Percentiles rank a stretch among this genome's conserved stretches.
phyloP scores from a whole-genome alignment of 37 sponge, comb jelly and placozoan genomes.

The Chondrilla cf. caribensis region DNA sequence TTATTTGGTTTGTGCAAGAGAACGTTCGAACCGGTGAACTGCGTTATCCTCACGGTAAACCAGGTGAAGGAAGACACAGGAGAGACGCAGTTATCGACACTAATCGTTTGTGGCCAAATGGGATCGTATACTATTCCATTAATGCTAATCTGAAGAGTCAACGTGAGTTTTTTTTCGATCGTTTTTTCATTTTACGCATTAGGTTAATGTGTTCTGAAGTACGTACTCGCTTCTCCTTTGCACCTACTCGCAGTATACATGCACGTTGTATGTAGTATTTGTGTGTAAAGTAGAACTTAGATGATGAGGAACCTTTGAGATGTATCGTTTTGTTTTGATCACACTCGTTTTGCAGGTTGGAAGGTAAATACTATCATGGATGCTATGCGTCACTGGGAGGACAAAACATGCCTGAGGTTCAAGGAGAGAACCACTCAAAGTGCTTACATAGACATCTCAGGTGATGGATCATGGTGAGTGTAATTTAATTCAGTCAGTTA shows the following conservation, averaged over 20 bases:
- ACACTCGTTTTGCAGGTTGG: background rate
- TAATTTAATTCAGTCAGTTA: too few relatives aligned
- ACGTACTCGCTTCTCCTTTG: too few relatives aligned
- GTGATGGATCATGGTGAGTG: conserved; percentile 28
- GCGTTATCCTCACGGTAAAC: too few relatives aligned
- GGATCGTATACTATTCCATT: background rate
- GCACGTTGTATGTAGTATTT: background rate
- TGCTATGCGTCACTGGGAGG: conserved; percentile 12
- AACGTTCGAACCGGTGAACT: too few relatives aligned
- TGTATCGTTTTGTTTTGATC: background rate
- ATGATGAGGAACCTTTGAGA: background rate
- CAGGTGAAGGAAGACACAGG: background rate
- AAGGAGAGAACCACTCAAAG: conserved; percentile 9
- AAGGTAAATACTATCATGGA: background rate
- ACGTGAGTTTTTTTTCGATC: background rate
- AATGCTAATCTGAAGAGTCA: background rate
- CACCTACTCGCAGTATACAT: too few relatives aligned
- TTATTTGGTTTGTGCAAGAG: too few relatives aligned
- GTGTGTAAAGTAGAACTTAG: background rate
- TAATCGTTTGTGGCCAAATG: background rate
- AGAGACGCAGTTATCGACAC: background rate
- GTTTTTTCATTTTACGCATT: too few relatives aligned
- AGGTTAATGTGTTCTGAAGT: too few relatives aligned
- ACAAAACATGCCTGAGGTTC: background rate
- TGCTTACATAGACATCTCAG: conserved; percentile 36